A percentile compares a stretch with the other conserved stretches of the same genome.
phyloP scores from a whole-genome alignment of 2,888 invertebrate species.

The Drosophila algonquin region DNA sequence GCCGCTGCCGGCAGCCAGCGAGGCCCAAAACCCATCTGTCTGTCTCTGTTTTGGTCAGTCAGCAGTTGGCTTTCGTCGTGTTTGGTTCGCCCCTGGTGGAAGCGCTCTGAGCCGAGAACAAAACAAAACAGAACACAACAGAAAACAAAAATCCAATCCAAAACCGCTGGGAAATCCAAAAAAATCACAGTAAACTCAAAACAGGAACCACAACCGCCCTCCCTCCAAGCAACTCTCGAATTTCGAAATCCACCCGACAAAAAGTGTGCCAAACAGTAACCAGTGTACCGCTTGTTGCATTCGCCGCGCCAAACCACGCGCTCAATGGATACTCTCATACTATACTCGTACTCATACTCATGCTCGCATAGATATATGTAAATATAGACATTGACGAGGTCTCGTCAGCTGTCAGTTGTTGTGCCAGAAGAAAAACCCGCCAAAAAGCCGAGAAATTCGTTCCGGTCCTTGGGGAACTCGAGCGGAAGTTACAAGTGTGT shows the following conservation, averaged over 20 bases:
- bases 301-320: constrained; percentile 5
- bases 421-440: constrained; percentile 37
- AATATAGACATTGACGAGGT: neutral
- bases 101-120: constrained; percentile 53
- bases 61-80: constrained; percentile 84
- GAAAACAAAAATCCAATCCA: constrained; percentile 9
- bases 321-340: neutral
- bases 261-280: constrained; percentile 31
- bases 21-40: constrained; percentile 82
- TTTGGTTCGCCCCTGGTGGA: constrained; percentile 71
- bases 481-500: constrained; percentile 60
- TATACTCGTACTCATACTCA: neutral
- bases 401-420: constrained; percentile 10
- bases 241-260: neutral
- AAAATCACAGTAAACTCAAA: constrained; percentile 46
- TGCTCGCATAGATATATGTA: neutral
- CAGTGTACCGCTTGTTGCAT: neutral
- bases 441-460: constrained; percentile 34
- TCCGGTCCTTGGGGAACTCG: constrained; percentile 15
- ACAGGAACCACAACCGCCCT: neutral
- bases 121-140: constrained; percentile 12
- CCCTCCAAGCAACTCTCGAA: neutral
- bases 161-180: constrained; percentile 18
- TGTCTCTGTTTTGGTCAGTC: constrained; percentile 85
- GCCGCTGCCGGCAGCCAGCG: constrained; percentile 51